Evolutionary conservation across 2,113 vertebrate species (phyloP), one percentile per base, ranked within the genome.

Genomic region (Myrmecobius fasciatus): DNA sequence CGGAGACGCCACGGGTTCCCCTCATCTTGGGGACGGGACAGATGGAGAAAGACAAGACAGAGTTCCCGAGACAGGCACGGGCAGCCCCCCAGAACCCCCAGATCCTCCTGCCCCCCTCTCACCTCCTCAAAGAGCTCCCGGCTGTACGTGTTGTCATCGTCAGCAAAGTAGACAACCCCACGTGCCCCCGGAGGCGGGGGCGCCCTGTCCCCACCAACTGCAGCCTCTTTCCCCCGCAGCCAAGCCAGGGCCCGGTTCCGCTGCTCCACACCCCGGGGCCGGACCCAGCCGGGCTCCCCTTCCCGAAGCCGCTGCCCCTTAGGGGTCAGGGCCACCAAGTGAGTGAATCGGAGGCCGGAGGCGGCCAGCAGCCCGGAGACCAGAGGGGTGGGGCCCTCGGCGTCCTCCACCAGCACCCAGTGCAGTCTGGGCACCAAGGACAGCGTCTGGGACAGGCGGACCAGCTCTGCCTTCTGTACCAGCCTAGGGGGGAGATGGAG

Each of bases 91-190:
- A 7, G 6, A 1, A 22, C 20, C n/a, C 43, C 43, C 22, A 47
- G 4, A 3, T 1, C 12, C 22, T 25, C 91, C 91, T 25, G 25
- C 4, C 12, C 90, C 52, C 22, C 12, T 89, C 96, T 98, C 97
- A 99, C 99, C 99, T 99, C 99, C 95, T 99, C 99, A 98, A 99
- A 99, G 96, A 99, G 98, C 96, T 99, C 99, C 98, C 99, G 98
- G 98, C 99, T 99, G 97, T 99, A 99, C 1, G 99, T 99, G 98
- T 99, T 99, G 98, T 99, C 99, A 96, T 99, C 99, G 3, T 99
- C 99, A 0, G 99, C 99, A 98, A 99, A 99, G 97, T 99, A 99
- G 56, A 99, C 99, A 0, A 99, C 98, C 0, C 99, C 99, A 5
- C 53, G 94, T 25, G 95, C 94, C 7, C 96, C 98, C 0, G 95